phyloP scores from a whole-genome alignment of 2,888 invertebrate genomes.

The Heterodera filipjevi region DNA sequence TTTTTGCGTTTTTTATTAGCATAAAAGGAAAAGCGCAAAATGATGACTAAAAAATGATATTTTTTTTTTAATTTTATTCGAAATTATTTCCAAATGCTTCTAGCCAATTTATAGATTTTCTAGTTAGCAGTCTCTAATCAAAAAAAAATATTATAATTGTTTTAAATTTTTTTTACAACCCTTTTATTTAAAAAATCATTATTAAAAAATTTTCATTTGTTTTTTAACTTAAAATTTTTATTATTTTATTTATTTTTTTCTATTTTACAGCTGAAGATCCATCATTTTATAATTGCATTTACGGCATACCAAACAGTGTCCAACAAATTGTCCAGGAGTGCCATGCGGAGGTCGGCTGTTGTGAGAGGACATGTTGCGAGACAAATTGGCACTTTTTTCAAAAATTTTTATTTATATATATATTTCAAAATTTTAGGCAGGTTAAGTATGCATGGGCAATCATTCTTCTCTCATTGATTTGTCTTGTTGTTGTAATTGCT shows the following conservation, averaged over 20 bases:
- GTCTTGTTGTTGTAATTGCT: slow-evolving; percentile 33
- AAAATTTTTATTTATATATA: not conserved
- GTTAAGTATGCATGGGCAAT: slow-evolving; percentile 36
- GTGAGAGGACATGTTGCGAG: slow-evolving; percentile 39
- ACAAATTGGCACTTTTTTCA: slow-evolving; percentile 25
- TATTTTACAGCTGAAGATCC: slow-evolving; percentile 33
- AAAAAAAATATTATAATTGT: too few relatives aligned
- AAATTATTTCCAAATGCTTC: too few relatives aligned
- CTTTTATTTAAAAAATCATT: too few relatives aligned
- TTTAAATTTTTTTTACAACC: too few relatives aligned
- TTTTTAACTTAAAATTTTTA: not conserved
- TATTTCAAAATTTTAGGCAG: slow-evolving; percentile 26
- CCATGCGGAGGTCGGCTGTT: slow-evolving; percentile 36
- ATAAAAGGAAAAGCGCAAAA: too few relatives aligned
- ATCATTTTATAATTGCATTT: slow-evolving; percentile 38
- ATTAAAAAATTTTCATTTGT: not conserved
- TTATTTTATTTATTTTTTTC: slow-evolving; percentile 9
- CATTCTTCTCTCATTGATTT: slow-evolving; percentile 33
- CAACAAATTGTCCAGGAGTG: slow-evolving; percentile 34
- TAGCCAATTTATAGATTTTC: too few relatives aligned
- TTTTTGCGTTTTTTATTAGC: too few relatives aligned
- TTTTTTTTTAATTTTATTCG: too few relatives aligned
- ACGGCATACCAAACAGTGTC: slow-evolving; percentile 35
- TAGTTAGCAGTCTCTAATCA: too few relatives aligned
- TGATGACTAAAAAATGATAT: too few relatives aligned